These are phyloP conservation scores for Lacanobia oleracea DNA, from an alignment of 2,888 invertebrate genomes.

Conservation along the genomic window DNA sequence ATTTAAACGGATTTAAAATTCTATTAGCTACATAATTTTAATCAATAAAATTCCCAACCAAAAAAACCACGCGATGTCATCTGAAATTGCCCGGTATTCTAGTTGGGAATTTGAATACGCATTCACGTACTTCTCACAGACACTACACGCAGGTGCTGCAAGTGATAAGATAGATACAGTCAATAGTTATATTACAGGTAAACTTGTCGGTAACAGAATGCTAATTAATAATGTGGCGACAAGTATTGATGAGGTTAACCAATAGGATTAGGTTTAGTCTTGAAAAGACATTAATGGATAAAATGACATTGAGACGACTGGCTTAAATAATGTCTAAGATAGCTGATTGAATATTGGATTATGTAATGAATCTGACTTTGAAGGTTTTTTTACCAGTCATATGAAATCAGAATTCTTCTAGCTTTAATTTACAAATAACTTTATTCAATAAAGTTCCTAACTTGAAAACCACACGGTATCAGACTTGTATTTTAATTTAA, in stretches of 20 bases:
- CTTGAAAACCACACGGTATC: too few species aligned
- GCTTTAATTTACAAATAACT: too few species aligned
- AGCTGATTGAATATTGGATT: not conserved
- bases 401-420: too few species aligned
- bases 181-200: not conserved
- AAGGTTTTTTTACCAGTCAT: too few species aligned
- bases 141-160: not conserved
- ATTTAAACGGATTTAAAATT: too few species aligned
- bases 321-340: not conserved
- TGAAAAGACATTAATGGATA: conserved; percentile 4
- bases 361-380: not conserved
- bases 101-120: not conserved
- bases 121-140: conserved; percentile 3
- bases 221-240: conserved; percentile 13
- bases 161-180: not conserved
- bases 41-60: too few species aligned
- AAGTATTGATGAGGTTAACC: not conserved
- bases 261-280: not conserved
- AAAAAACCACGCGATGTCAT: too few species aligned
- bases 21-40: too few species aligned
- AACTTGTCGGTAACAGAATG: not conserved
- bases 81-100: too few species aligned
- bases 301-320: conserved; percentile 7
- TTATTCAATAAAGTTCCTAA: too few species aligned
- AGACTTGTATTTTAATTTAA: too few species aligned